phyloP scores from a whole-genome alignment of 2,797 vertebrate species.

The Coregonus ussuriensis region DNA sequence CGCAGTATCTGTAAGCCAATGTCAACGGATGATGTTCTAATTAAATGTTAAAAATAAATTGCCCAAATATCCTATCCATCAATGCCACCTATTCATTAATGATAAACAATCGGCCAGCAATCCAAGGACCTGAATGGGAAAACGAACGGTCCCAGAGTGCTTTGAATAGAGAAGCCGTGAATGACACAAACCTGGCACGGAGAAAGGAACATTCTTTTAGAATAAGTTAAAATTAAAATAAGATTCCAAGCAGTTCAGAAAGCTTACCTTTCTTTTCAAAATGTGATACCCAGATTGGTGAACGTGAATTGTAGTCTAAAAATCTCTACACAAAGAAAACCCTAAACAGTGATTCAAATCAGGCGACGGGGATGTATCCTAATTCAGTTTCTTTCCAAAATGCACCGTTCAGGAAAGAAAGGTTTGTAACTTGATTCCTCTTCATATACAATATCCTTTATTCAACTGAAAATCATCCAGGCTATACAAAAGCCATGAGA shows the following conservation, averaged over 20 bases:
- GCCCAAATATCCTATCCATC: not conserved
- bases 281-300: not conserved
- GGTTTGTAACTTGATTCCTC: not conserved
- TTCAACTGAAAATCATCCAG: not conserved
- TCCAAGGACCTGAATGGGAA: not conserved
- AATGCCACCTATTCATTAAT: not conserved
- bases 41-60: not conserved
- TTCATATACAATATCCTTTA: not conserved
- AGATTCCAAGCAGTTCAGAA: not conserved
- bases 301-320: not conserved
- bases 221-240: not conserved
- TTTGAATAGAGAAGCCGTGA: not conserved
- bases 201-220: too few species aligned
- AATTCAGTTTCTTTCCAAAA: conserved; percentile 18
- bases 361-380: not conserved
- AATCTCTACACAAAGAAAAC: conserved; percentile 17
- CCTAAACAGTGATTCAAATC: not conserved
- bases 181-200: not conserved
- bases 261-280: conserved; percentile 56
- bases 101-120: not conserved
- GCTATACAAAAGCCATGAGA: conserved; percentile 37
- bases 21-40: not conserved
- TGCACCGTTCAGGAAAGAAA: conserved; percentile 20
- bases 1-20: not conserved
- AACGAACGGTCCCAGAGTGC: not conserved